Evolutionary conservation across 2,113 vertebrate species (phyloP).

Genomic region (Chelonoidis abingdonii): DNA sequence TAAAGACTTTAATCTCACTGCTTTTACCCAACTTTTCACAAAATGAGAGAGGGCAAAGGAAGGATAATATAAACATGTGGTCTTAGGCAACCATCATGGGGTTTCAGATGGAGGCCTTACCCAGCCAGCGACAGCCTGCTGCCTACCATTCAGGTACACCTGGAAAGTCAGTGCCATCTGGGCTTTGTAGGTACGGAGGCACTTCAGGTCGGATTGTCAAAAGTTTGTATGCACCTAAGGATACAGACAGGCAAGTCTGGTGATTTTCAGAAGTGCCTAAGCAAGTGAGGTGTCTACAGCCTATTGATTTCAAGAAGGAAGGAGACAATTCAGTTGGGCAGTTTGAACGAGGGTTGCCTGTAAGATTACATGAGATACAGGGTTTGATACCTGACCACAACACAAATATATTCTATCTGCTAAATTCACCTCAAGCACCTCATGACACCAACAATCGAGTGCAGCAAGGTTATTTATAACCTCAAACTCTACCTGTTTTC

Average conservation of each 20-base stretch:
- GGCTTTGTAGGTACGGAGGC: neutral
- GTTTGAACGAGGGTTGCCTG: fast-evolving
- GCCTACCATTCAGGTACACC: fast-evolving
- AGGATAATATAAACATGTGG: neutral
- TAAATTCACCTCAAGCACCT: neutral
- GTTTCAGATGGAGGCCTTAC: neutral
- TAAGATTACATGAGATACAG: neutral
- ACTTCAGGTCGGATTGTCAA: neutral
- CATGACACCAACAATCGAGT: neutral
- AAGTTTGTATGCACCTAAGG: neutral
- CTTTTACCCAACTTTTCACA: neutral
- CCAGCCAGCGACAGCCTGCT: fast-evolving
- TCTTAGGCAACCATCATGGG: neutral
- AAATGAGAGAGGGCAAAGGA: neutral
- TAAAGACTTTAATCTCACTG: neutral
- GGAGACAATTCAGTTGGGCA: neutral
- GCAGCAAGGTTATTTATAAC: neutral
- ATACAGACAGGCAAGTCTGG: neutral
- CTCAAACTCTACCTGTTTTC: fast-evolving
- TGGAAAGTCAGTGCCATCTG: fast-evolving
- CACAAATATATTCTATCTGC: neutral
- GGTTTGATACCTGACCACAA: neutral
- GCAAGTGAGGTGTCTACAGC: fast-evolving
- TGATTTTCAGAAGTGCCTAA: neutral
- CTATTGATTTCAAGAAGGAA: neutral